Conservation (phyloP, 2,113 vertebrate species). For the Anguilla japonica region DNA sequence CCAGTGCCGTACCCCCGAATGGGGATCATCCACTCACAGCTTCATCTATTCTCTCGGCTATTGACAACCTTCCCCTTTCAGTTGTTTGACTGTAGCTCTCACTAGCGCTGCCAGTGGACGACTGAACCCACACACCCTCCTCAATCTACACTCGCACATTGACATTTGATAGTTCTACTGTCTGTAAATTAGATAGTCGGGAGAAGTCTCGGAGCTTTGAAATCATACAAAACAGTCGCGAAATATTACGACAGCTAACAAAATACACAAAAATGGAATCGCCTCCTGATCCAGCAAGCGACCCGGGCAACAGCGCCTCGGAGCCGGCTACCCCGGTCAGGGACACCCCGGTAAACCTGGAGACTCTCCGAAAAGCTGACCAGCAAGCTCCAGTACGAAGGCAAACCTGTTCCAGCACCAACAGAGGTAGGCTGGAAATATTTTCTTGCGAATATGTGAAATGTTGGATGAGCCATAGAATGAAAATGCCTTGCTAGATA, state of each 20-base stretch:
- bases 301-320: conserved; percentile 68
- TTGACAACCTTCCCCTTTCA: conserved; percentile 34
- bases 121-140: conserved; percentile 56
- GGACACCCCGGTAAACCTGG: conserved; percentile 68
- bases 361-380: conserved; percentile 66
- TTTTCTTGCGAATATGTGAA: conserved; percentile 13
- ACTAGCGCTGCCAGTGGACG: conserved; percentile 71
- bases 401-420: conserved; percentile 71
- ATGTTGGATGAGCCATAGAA: neutral
- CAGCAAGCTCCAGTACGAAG: conserved; percentile 64
- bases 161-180: conserved; percentile 64
- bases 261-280: conserved; percentile 73
- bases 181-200: conserved; percentile 67
- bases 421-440: conserved; percentile 65
- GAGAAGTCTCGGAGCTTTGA: conserved; percentile 70
- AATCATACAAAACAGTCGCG: conserved; percentile 65
- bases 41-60: conserved; percentile 36
- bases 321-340: conserved; percentile 66
- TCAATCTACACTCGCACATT: conserved; percentile 56
- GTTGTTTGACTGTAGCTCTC: conserved; percentile 50
- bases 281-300: conserved; percentile 72
- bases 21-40: neutral
- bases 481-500: neutral
- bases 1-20: neutral
- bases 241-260: conserved; percentile 22